A percentile compares a stretch with the other conserved stretches of the same genome.
These are phyloP conservation scores for Lampris incognitus DNA, from an alignment of 2,113 vertebrate genomes.

Conservation along the genomic window DNA sequence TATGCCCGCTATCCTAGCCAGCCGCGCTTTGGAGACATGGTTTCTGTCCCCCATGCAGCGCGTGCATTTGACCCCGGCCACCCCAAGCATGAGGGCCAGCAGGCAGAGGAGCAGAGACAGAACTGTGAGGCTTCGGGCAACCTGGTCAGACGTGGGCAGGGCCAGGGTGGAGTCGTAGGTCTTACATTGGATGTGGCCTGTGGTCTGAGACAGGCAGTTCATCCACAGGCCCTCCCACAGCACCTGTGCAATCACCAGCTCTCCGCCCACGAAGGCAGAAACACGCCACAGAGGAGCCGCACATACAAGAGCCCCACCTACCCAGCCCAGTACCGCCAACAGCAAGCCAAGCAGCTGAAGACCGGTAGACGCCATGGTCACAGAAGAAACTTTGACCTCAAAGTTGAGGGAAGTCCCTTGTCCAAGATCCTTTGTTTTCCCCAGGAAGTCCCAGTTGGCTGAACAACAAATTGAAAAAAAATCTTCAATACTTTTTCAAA, in stretches of 20 bases:
- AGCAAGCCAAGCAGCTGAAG: conserved; percentile 86
- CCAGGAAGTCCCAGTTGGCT: neutral
- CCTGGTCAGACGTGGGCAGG: conserved; percentile 82
- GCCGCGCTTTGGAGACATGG: conserved; percentile 80
- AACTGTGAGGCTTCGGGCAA: conserved; percentile 81
- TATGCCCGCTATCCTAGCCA: conserved; percentile 70
- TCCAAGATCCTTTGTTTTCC: neutral
- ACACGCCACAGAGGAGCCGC: conserved; percentile 87
- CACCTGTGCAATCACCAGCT: conserved; percentile 87
- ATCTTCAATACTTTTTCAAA: neutral
- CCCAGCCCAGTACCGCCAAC: conserved; percentile 84
- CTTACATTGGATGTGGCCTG: conserved; percentile 84
- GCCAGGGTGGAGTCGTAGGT: conserved; percentile 88
- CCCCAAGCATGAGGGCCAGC: conserved; percentile 82
- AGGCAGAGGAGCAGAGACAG: conserved; percentile 84
- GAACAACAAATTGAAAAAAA: neutral
- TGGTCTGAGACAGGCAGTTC: conserved; percentile 88
- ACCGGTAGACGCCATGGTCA: conserved; percentile 84
- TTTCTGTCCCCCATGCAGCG: conserved; percentile 82
- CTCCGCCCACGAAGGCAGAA: conserved; percentile 87
- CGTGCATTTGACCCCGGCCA: conserved; percentile 87
- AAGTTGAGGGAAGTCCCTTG: neutral
- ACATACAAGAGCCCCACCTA: conserved; percentile 80
- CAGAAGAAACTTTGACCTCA: neutral
- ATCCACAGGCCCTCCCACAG: conserved; percentile 92